phyloP scores from a whole-genome alignment of 2,888 invertebrate genomes.

The Orthosia incerta region DNA sequence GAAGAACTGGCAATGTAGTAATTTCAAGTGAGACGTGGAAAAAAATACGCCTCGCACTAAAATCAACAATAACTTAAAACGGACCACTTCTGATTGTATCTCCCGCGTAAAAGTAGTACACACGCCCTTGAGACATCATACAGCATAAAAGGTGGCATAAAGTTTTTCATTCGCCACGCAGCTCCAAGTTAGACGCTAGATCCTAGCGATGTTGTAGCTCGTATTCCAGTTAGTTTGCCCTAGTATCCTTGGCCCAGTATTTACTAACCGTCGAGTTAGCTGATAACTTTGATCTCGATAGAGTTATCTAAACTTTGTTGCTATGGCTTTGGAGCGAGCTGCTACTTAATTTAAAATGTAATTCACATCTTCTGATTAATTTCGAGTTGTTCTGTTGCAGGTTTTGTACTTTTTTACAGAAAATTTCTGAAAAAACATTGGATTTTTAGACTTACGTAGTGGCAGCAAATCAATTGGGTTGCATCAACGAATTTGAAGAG shows the following conservation, averaged over 20 bases:
- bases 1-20: too few relatives aligned
- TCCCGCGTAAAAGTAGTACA: too few relatives aligned
- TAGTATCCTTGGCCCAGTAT: slow-evolving; percentile 39
- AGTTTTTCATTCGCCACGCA: background rate
- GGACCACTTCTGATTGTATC: background rate
- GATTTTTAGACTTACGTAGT: background rate
- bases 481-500: slow-evolving; percentile 3
- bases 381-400: background rate
- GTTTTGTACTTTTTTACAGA: background rate
- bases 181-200: background rate
- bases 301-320: slow-evolving; percentile 28
- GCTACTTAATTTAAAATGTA: background rate
- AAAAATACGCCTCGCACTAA: too few relatives aligned
- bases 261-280: slow-evolving; percentile 45
- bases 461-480: background rate
- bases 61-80: background rate
- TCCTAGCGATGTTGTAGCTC: background rate
- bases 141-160: background rate
- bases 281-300: slow-evolving; percentile 56
- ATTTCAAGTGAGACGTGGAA: too few relatives aligned
- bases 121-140: background rate
- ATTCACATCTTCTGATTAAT: background rate
- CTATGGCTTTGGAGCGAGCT: slow-evolving; percentile 35
- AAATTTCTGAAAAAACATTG: background rate
- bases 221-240: slow-evolving; percentile 38